Base-by-base conservation (phyloP, 1,140 invertebrate genomes). In the Heliothis virescens region DNA sequence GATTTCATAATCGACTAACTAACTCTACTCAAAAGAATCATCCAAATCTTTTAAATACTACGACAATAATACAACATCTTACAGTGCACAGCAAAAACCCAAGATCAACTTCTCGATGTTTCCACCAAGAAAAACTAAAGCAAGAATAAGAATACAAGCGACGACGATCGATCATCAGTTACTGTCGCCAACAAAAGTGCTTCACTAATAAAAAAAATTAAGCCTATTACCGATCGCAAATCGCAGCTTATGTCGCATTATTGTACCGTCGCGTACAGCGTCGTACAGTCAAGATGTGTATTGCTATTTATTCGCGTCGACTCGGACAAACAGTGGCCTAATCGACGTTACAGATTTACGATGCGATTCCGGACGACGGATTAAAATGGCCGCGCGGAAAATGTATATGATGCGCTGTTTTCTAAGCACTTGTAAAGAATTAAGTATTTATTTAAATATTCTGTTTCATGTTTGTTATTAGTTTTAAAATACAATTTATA, bases 261-360 rank as follows among this genome's bases (percentile, higher is more conserved):
- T 47, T 63, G 73, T 63, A 50, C 21, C 57, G 34, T 63, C 59
- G 59, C 16, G 47, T 48, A 74, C 71, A 74, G 10, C 71, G 18
- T 13, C 4, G 72, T 57, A 74, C 55, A 74, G 53, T 55, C 53
- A 60, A 74, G 72, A 74, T 74, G 73, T 76, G 87, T 87, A 87
- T 88, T 86, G 87, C 86, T 85, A 90, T 91, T 91, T 91, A 91
- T 91, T 88, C 12, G 72, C 53, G 55, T 87, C 82, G 80, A 80
- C 74, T 73, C 75, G 71, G 81, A 86, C 84, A 89, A 90, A 88
- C 85, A 85, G 73, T 87, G 84, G 85, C 83, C 85, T 90, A 87
- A 91, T 91, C 87, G 87, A 88, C 84, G 80, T 87, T 87, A 82
- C 81, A 90, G 88, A 91, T 91, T 91, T 91, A 91, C 86, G 85